Evolutionary conservation across 2,113 vertebrate genomes (phyloP).

Genomic region (Lasiurus cinereus): DNA sequence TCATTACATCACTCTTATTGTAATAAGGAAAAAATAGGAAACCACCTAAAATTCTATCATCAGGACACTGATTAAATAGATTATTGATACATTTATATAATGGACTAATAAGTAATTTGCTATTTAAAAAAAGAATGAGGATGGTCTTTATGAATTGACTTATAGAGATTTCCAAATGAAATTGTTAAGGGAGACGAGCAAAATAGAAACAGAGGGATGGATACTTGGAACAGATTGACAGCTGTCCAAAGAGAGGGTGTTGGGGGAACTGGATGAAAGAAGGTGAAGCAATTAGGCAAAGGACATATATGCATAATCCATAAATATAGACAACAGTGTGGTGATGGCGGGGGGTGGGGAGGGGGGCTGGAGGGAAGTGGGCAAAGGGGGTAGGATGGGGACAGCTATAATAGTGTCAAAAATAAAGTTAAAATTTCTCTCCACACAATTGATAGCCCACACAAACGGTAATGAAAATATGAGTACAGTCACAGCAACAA

Average conservation of each 20-base stretch:
- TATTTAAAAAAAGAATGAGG: background rate
- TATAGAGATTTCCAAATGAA: background rate
- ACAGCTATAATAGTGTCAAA: background rate
- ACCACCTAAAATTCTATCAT: background rate
- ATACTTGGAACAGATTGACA: background rate
- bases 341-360: background rate
- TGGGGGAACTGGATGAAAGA: background rate
- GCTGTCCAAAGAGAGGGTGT: background rate
- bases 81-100: background rate
- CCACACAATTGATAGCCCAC: background rate
- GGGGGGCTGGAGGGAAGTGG: background rate
- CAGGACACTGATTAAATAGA: background rate
- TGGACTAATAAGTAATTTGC: too few species aligned
- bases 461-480: background rate
- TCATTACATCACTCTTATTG: background rate
- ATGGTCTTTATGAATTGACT: background rate
- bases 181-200: background rate
- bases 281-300: background rate
- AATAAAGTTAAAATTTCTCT: background rate
- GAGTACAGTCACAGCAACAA: background rate
- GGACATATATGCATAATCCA: background rate
- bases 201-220: background rate
- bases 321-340: background rate
- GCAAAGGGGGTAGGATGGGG: background rate
- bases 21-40: background rate